Conservation (phyloP, 1,140 invertebrate species). For the Mya arenaria region DNA sequence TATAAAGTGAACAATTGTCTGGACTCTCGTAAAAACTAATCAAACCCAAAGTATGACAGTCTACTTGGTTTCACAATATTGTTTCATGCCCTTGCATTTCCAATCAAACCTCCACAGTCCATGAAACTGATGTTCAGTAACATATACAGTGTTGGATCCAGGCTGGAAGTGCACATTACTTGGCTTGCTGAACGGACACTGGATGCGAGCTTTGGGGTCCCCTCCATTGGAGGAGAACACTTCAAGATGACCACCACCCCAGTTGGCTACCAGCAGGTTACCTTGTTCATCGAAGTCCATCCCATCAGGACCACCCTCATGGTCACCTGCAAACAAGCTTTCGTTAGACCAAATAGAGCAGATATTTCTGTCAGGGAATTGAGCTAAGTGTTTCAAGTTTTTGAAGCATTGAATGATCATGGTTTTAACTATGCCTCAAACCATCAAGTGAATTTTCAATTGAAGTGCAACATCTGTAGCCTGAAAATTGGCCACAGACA, state of each 20-base stretch:
- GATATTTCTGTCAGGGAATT: too few relatives aligned
- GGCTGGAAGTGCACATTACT: slow-evolving; percentile 77
- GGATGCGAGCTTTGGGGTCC: slow-evolving; percentile 68
- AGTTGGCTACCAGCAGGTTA: slow-evolving; percentile 76
- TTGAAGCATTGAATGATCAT: too few relatives aligned
- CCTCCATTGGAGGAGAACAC: slow-evolving; percentile 74
- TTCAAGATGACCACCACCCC: slow-evolving; percentile 73
- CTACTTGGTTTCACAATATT: slow-evolving; percentile 76
- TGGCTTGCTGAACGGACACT: slow-evolving; percentile 72
- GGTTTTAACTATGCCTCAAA: too few relatives aligned
- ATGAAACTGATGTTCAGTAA: slow-evolving; percentile 76
- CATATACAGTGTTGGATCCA: slow-evolving; percentile 68
- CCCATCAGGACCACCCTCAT: slow-evolving; percentile 75
- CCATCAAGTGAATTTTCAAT: too few relatives aligned
- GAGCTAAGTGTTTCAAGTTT: too few relatives aligned
- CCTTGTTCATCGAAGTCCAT: slow-evolving; percentile 78
- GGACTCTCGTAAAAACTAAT: too few relatives aligned
- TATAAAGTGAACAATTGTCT: too few relatives aligned
- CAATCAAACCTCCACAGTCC: slow-evolving; percentile 77
- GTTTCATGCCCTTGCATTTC: slow-evolving; percentile 69
- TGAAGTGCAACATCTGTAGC: too few relatives aligned
- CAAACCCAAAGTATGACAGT: too few relatives aligned
- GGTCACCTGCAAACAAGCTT: slow-evolving; percentile 60
- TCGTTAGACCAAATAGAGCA: too few relatives aligned
- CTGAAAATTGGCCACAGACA: too few relatives aligned